Evolutionary conservation across 2,797 vertebrate species (phyloP), one percentile per base, ranked within the genome.

Genomic region (Yasuhikotakia modesta): DNA sequence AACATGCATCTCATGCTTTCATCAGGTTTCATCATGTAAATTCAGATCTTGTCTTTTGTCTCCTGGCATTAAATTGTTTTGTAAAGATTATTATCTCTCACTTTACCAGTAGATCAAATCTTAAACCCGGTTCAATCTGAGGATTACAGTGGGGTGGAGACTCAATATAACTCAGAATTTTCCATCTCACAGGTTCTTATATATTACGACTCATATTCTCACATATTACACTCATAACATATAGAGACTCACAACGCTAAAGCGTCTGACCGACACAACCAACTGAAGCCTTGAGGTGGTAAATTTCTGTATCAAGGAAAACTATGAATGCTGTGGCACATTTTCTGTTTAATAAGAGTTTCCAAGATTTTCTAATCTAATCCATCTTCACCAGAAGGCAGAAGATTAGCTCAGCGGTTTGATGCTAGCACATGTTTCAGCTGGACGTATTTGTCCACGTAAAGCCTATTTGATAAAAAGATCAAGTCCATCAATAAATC

Each of bases 401-500:
- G 57, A 72, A 35, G 55, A 71, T 89, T 78, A 84, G 72, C 45
- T 52, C 32, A 11, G 81, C 82, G 81, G 84, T 89, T 76, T 75
- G 79, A 91, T 89, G 85, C 85, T 82, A 65, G 81, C 11, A 52
- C 82, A 83, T 84, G 82, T 72, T 86, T 73, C 67, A 61, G 58
- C 61, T 55, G 71, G 79, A 69, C 60, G 8, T 72, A 75, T 80
- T 79, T 79, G 79, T 85, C 76, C 81, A 79, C 72, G 79, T 88
- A 83, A n/a, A 88, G 80, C 78, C 76, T 81, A 0, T 87, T 85
- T 86, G 70, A 87, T 87, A 77, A 79, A 75, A 78, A 88, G 82
- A 87, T 89, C 79, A 85, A 83, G 84, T 85, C 73, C 85, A 90
- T 91, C 88, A 85, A 84, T 87, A 84, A 78, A 57, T 74, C 82